Evolutionary conservation across 1,140 invertebrate species (phyloP).

Genomic region (Trachelipus rathkii): DNA sequence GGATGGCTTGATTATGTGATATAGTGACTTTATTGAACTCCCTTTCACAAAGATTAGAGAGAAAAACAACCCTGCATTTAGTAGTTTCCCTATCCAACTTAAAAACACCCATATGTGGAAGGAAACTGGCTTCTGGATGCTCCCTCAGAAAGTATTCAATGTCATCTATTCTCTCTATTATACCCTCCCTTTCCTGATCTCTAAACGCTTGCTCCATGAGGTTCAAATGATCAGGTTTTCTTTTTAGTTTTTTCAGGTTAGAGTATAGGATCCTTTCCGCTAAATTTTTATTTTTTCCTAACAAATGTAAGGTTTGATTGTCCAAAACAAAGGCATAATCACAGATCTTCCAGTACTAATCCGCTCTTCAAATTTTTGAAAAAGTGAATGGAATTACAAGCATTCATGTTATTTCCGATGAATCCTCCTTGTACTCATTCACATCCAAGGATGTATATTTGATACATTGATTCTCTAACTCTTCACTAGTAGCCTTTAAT

Average conservation of each 20-base stretch:
- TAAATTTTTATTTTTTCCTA: not conserved
- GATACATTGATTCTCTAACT: too few relatives aligned
- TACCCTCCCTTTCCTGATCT: slow-evolving; percentile 17
- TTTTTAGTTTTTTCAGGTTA: not conserved
- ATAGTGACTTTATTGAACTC: not conserved
- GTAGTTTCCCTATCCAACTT: not conserved
- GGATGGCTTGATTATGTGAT: slow-evolving; percentile 4
- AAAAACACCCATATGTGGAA: slow-evolving; percentile 22
- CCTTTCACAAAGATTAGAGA: slow-evolving; percentile 3
- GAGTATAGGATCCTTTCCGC: not conserved
- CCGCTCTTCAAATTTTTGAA: not conserved
- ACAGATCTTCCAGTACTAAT: not conserved
- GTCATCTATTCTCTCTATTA: slow-evolving; percentile 19
- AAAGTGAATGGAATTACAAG: not conserved
- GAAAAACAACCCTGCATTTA: slow-evolving; percentile 23
- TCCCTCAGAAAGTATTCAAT: not conserved
- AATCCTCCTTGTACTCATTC: not conserved
- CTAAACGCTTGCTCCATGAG: not conserved
- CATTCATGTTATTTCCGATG: not conserved
- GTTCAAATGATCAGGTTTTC: not conserved
- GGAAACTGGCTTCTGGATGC: slow-evolving; percentile 19
- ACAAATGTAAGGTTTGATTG: not conserved
- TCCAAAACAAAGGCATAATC: slow-evolving; percentile 2
- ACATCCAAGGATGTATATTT: too few relatives aligned
- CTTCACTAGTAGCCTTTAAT: not conserved